Percentiles rank a stretch among this genome's conserved stretches.
phyloP scores from a whole-genome alignment of 2,888 invertebrate species.

The Dioctria linearis region DNA sequence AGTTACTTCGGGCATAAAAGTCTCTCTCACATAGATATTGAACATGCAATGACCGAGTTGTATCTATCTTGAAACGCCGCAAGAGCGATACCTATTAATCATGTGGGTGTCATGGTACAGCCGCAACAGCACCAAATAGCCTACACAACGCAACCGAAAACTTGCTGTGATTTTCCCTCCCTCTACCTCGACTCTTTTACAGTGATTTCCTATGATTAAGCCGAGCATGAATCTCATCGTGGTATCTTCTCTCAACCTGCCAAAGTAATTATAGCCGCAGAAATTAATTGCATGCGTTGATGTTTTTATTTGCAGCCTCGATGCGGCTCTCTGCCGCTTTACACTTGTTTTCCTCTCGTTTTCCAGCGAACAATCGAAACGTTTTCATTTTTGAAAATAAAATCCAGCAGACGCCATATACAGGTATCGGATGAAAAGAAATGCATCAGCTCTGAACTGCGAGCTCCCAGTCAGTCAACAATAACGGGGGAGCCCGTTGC shows the following conservation, averaged over 20 bases:
- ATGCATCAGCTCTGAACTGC: conserved; percentile 14
- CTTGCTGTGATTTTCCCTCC: conserved; percentile 26
- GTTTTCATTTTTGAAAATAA: conserved; percentile 49
- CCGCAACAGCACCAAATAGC: conserved; percentile 11
- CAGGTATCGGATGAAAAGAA: conserved; percentile 3
- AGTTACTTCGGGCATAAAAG: conserved; percentile 24
- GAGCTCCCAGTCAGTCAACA: conserved; percentile 5
- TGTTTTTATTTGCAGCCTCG: conserved; percentile 47
- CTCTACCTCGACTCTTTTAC: conserved; percentile 8
- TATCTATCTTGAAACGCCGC: conserved; percentile 6
- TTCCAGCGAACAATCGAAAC: conserved; percentile 45
- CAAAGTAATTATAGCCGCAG: conserved; percentile 51
- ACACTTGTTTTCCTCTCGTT: conserved; percentile 13
- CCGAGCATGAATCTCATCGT: conserved; percentile 52
- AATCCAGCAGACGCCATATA: conserved; percentile 38
- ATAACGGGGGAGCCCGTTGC: conserved; percentile 26
- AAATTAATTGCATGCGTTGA: conserved; percentile 54
- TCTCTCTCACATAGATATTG: not conserved
- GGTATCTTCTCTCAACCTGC: conserved; percentile 29
- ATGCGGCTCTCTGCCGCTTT: conserved; percentile 9
- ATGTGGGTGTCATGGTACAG: conserved; percentile 48
- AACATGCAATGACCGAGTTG: conserved; percentile 49
- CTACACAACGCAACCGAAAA: conserved; percentile 47
- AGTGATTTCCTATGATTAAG: conserved; percentile 47
- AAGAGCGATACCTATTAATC: conserved; percentile 39